Base-by-base conservation (phyloP, 1,140 invertebrate genomes). In the Sminthurides bifidus region DNA sequence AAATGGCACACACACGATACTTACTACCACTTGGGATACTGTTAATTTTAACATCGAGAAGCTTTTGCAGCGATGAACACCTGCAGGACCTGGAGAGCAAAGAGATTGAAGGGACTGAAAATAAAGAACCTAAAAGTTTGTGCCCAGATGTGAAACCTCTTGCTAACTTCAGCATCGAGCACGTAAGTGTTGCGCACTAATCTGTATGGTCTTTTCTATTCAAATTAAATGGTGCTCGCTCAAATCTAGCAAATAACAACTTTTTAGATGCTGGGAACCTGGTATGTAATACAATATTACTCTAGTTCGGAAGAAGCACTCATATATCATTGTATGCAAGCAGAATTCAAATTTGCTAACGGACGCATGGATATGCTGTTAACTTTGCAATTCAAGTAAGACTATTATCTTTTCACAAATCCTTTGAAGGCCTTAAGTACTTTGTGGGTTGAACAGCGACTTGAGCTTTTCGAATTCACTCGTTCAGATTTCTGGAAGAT, bases 221-320 rank as follows among this genome's bases (percentile, higher is more conserved):
- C n/a, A n/a, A n/a, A n/a, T n/a, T n/a, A n/a, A n/a, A n/a, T n/a
- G n/a, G n/a, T n/a, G n/a, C n/a, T n/a, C n/a, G n/a, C n/a, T n/a
- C n/a, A n/a, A n/a, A n/a, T n/a, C n/a, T n/a, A n/a, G n/a, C n/a
- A n/a, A n/a, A n/a, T n/a, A n/a, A n/a, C n/a, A n/a, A n/a, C n/a
- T 49, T 63, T 69, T 17, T 67, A 85, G 83, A 77, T 89, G 71
- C 71, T 87, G 54, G 85, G 85, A 17, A 73, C 75, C 37, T 90
- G 86, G 85, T 85, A 79, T 69, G 81, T 88, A 19, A 81, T 87
- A 2, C 83, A 88, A 66, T 89, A 88, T 70, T 90, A 87, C 63
- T 85, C 85, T 0, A 87, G 84, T 67, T 84, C 83, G 2, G 85
- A 89, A 71, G 85, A 88, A 71, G 81, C 81, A 6, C 72, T 85